Base-by-base conservation (phyloP, 2,888 invertebrate species). In the Andrena minutula region DNA sequence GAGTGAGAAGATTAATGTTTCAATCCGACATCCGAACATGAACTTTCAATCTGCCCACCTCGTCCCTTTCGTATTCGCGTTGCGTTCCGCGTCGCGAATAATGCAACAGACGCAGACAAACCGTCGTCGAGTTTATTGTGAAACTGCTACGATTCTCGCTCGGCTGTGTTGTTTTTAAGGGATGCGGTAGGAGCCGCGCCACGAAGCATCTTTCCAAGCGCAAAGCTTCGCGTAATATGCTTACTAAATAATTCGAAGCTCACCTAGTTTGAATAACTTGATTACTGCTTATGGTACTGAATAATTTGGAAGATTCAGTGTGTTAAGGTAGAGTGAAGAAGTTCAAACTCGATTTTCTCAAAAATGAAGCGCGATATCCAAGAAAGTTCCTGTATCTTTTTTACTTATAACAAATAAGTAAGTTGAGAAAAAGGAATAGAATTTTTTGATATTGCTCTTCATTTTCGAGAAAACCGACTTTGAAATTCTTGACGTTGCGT, bases 1-100 rank as follows among this genome's bases (percentile, higher is more conserved):
- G 47, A 49, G 64, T 30, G 83, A 56, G 68, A 75, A 84, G 84
- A 84, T 83, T 84, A 84, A 84, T 84, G 83, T 60, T 68, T 77
- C 72, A 47, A 74, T 69, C 53, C 69, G 41, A 32, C 76, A 30
- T 58, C 47, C 49, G 56, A 64, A 76, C 74, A 56, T 30, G 73
- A 77, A 83, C 66, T 80, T 84, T 83, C 83, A 79, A 84, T 84
- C 83, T 58, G 58, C 70, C 16, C 49, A 6, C 69, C 56, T 56
- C 60, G 71, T 60, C 64, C 64, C 60, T 51, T 73, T 58, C 47
- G 56, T 49, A 51, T 70, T 7, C 69, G 41, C 51, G 28, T 58
- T 58, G 35, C 47, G 53, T 49, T 73, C 51, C 7, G 23, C 58
- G 66, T 61, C 41, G 61, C 66, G 47, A 79, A 75, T 82, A 79